These are phyloP conservation scores for Papilio xuthus DNA, from an alignment of 1,140 invertebrate species.

Conservation along the genomic window DNA sequence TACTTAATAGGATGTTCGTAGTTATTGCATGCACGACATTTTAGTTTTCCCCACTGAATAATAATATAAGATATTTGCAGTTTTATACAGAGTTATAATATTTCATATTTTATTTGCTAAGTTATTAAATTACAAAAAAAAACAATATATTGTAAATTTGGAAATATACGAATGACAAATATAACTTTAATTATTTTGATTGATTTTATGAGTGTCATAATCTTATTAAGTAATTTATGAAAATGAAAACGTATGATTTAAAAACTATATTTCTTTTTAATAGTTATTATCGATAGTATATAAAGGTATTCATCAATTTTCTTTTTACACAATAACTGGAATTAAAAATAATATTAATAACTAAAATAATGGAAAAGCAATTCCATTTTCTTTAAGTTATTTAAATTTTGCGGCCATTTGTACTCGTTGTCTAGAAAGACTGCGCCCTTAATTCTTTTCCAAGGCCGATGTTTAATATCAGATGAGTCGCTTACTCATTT, in stretches of 20 bases:
- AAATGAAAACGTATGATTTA: no score
- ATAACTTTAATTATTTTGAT: not conserved
- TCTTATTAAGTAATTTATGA: no score
- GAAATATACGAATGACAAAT: not conserved
- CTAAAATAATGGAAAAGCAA: not conserved
- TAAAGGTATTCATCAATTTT: not conserved
- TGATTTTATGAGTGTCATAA: not conserved
- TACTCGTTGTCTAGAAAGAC: not conserved
- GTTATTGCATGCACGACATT: slow-evolving; percentile 36
- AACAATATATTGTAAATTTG: not conserved
- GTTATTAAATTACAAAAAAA: not conserved
- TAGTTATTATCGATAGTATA: no score
- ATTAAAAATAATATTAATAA: not conserved
- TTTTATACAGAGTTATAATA: slow-evolving; percentile 31
- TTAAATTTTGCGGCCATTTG: not conserved
- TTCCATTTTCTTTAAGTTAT: not conserved
- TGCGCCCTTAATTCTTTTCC: not conserved
- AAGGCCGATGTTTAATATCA: not conserved
- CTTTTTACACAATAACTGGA: not conserved
- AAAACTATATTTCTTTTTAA: no score
- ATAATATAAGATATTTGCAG: slow-evolving; percentile 35
- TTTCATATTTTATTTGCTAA: slow-evolving; percentile 17
- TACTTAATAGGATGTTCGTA: slow-evolving; percentile 34
- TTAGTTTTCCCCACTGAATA: slow-evolving; percentile 38
- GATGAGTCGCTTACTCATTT: not conserved